Evolutionary conservation across 2,888 invertebrate genomes (phyloP).

Genomic region (Cotesia congregata): DNA sequence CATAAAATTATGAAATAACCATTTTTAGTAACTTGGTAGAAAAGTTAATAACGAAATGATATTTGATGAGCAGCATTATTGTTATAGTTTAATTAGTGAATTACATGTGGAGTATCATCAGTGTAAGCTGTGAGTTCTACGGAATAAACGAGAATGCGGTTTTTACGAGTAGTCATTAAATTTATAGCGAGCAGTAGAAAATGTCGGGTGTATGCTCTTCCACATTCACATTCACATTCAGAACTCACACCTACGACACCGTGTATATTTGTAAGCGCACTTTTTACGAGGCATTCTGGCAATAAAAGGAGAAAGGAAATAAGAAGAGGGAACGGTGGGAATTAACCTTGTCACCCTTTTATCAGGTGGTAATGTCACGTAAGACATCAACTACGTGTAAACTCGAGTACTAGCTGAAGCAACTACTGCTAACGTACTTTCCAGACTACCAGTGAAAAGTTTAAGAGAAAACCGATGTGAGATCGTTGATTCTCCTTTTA

Average conservation of each 20-base stretch:
- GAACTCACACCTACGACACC: neutral
- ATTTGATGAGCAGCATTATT: conserved; percentile 18
- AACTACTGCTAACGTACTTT: conserved; percentile 13
- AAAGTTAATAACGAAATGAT: conserved; percentile 7
- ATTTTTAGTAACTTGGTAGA: neutral
- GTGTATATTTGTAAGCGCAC: neutral
- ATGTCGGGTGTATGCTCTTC: neutral
- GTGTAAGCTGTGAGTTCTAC: neutral
- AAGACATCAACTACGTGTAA: conserved; percentile 43
- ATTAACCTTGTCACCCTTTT: conserved; percentile 54
- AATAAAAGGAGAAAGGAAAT: conserved; percentile 14
- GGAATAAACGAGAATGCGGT: conserved; percentile 17
- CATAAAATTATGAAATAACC: neutral
- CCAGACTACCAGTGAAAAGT: conserved; percentile 13
- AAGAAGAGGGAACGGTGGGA: conserved; percentile 43
- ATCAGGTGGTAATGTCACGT: conserved; percentile 43
- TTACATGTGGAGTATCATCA: neutral
- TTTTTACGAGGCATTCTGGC: conserved; percentile 11
- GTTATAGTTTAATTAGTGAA: neutral
- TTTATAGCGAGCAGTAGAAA: conserved; percentile 44
- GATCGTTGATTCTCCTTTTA: conserved; percentile 38
- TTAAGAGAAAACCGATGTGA: conserved; percentile 6
- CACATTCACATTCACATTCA: neutral
- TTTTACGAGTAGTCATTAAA: conserved; percentile 64
- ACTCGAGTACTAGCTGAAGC: conserved; percentile 26